A percentile compares a stretch with the other conserved stretches of the same genome.
Conservation (phyloP, 2,797 vertebrate genomes). For the Aeoliscus strigatus region DNA sequence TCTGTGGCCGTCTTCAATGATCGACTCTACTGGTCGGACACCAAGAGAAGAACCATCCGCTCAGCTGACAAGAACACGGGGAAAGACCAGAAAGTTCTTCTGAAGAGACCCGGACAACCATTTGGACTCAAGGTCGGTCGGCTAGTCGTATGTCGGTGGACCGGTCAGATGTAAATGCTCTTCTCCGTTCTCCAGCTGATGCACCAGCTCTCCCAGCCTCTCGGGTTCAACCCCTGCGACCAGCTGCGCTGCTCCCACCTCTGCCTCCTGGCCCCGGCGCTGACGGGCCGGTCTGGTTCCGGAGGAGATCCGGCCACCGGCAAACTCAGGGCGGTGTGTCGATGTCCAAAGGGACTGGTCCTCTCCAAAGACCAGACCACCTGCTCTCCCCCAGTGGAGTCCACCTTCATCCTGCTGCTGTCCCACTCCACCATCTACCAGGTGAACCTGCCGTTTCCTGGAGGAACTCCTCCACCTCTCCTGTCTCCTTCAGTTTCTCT, state of each 20-base stretch:
- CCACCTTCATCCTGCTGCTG: slow-evolving; percentile 77
- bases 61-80: slow-evolving; percentile 80
- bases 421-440: slow-evolving; percentile 70
- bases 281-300: neutral
- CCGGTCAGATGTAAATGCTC: too few relatives aligned
- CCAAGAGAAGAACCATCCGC: slow-evolving; percentile 77
- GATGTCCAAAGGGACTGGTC: slow-evolving; percentile 73
- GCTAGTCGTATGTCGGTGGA: too few relatives aligned
- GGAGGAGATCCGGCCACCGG: neutral
- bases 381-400: slow-evolving; percentile 72
- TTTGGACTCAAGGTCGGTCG: slow-evolving; percentile 82
- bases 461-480: slow-evolving; percentile 81
- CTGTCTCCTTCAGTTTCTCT: neutral
- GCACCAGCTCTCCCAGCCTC: slow-evolving; percentile 78
- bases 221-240: slow-evolving; percentile 69
- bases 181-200: slow-evolving; percentile 71
- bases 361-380: slow-evolving; percentile 72
- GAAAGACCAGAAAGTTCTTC: slow-evolving; percentile 79
- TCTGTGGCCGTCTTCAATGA: slow-evolving; percentile 83
- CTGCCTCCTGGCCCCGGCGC: slow-evolving; percentile 75
- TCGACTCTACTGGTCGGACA: slow-evolving; percentile 87
- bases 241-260: slow-evolving; percentile 77
- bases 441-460: slow-evolving; percentile 59
- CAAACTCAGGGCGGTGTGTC: slow-evolving; percentile 69
- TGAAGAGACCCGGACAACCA: slow-evolving; percentile 84